These are phyloP conservation scores for Karalla daura DNA, from an alignment of 2,797 vertebrate genomes.

Conservation along the genomic window DNA sequence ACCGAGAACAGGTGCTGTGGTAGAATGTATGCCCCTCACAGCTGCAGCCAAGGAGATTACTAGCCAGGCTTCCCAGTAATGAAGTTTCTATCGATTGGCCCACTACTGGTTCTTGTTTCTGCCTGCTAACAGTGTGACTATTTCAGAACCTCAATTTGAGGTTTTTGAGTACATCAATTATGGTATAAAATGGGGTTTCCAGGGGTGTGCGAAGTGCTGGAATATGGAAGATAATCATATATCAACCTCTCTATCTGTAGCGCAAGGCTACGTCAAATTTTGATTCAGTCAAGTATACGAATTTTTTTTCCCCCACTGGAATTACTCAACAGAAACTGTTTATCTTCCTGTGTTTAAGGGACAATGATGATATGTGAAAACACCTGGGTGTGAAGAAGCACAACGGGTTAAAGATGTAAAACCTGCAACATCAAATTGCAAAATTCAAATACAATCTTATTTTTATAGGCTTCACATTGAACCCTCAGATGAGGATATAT, in stretches of 20 bases:
- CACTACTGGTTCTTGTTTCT: slow-evolving; percentile 75
- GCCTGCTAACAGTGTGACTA: slow-evolving; percentile 68
- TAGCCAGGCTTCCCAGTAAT: slow-evolving; percentile 75
- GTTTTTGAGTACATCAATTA: slow-evolving; percentile 72
- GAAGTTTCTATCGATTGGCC: slow-evolving; percentile 84
- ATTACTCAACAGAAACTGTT: slow-evolving; percentile 11
- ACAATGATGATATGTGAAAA: slow-evolving; percentile 3
- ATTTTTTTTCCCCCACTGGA: slow-evolving; percentile 10
- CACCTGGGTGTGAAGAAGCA: not conserved
- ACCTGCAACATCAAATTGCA: not conserved
- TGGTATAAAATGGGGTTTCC: slow-evolving; percentile 62
- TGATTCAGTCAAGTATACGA: slow-evolving; percentile 31
- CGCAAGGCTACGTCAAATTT: slow-evolving; percentile 40
- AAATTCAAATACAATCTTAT: not conserved
- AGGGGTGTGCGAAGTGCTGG: slow-evolving; percentile 35
- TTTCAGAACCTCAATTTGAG: slow-evolving; percentile 66
- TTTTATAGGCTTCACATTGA: no score
- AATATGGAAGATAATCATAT: slow-evolving; percentile 55
- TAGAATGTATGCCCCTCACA: slow-evolving; percentile 74
- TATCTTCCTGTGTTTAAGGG: not conserved
- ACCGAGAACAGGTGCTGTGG: slow-evolving; percentile 72
- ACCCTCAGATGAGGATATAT: no score
- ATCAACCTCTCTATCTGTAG: slow-evolving; percentile 37
- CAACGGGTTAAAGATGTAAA: not conserved
- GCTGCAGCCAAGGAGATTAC: slow-evolving; percentile 81